Evolutionary conservation across 1,140 invertebrate species (phyloP).

Genomic region (Drosophila yakuba): DNA sequence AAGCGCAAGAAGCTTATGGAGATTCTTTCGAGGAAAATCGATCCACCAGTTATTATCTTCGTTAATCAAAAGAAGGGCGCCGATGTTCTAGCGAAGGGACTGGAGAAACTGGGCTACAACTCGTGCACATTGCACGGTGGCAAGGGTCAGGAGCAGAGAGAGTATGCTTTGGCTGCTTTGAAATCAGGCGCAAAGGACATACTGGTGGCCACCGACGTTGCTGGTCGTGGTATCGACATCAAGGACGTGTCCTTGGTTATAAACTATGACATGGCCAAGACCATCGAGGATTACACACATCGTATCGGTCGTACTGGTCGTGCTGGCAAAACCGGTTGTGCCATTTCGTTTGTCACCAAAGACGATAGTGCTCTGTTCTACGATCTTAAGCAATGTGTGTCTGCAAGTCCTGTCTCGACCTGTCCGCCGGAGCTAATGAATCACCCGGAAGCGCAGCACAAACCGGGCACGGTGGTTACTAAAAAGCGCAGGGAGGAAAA

Average conservation of each 20-base stretch:
- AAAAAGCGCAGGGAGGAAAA: constrained; percentile 97
- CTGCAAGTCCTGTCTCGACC: constrained; percentile 95
- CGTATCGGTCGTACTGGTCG: constrained; percentile 99
- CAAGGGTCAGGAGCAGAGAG: constrained; percentile 99
- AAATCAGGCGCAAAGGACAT: constrained; percentile 98
- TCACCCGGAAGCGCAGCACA: constrained; percentile 99
- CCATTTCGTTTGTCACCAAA: constrained; percentile 98
- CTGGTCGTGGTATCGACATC: constrained; percentile 99
- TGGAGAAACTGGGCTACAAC: constrained; percentile 99
- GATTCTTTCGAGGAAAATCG: constrained; percentile 93
- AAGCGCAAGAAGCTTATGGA: constrained; percentile 96
- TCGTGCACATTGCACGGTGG: constrained; percentile 99
- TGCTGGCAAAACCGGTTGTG: constrained; percentile 98
- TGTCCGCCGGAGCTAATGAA: constrained; percentile 99
- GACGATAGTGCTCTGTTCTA: constrained; percentile 98
- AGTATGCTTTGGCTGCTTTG: constrained; percentile 97
- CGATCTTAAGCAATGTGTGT: constrained; percentile 97
- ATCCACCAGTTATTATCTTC: constrained; percentile 99
- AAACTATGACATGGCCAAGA: constrained; percentile 99
- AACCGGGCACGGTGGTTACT: constrained; percentile 97
- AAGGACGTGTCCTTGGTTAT: constrained; percentile 99
- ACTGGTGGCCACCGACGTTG: constrained; percentile 99
- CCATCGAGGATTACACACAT: constrained; percentile 99
- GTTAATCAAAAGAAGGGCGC: constrained; percentile 99
- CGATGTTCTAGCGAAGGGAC: constrained; percentile 97